Conservation (phyloP, 1,140 invertebrate genomes). For the Penaeus indicus region DNA sequence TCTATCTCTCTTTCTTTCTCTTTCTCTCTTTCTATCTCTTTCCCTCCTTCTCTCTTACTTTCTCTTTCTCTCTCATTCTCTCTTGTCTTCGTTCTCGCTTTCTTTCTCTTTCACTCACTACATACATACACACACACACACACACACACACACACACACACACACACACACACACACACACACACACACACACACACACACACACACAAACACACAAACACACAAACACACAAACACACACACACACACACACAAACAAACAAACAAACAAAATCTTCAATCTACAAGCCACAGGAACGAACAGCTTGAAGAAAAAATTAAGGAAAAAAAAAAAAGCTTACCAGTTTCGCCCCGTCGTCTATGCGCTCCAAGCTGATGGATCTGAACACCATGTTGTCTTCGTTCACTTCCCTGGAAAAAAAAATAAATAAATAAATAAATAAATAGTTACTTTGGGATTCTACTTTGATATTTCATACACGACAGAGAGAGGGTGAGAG, state of each 20-base stretch:
- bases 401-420: conserved; percentile 80
- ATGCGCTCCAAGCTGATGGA: conserved; percentile 77
- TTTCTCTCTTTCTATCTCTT: too few relatives aligned
- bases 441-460: neutral
- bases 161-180: too few relatives aligned
- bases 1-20: too few relatives aligned
- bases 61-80: too few relatives aligned
- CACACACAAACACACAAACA: neutral
- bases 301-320: conserved; percentile 44
- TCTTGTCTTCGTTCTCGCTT: too few relatives aligned
- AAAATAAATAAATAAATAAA: conserved; percentile 36
- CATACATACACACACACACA: too few relatives aligned
- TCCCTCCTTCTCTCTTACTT: too few relatives aligned
- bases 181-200: too few relatives aligned
- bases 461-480: neutral
- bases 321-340: conserved; percentile 68
- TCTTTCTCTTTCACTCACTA: too few relatives aligned
- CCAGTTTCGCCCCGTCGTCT: conserved; percentile 73
- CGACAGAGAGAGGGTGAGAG: neutral
- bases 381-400: conserved; percentile 80
- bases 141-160: too few relatives aligned
- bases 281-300: neutral
- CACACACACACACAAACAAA: neutral
- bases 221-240: neutral
- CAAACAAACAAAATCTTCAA: neutral